Evolutionary conservation across 1,140 invertebrate species (phyloP).

Genomic region (Gryon sp.): DNA sequence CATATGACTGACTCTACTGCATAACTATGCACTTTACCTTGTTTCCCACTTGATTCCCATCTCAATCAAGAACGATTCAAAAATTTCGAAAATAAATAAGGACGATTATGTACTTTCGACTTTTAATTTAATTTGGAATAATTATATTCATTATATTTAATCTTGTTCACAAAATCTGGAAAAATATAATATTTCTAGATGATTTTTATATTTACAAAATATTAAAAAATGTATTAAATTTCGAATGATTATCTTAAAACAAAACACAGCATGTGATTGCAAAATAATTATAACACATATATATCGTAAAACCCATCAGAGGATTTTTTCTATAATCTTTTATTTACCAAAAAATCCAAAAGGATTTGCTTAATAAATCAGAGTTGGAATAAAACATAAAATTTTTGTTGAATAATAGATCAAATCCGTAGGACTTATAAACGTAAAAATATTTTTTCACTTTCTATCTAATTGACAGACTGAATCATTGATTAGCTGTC

Average conservation of each 20-base stretch:
- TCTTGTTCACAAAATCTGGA: no score
- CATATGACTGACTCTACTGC: constrained; percentile 17
- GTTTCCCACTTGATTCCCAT: neutral
- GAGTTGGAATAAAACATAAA: constrained; percentile 6
- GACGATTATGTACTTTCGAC: constrained; percentile 16
- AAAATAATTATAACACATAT: no score
- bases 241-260: no score
- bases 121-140: no score
- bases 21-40: constrained; percentile 12
- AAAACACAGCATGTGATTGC: no score
- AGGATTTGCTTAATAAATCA: constrained; percentile 11
- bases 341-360: no score
- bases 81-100: no score
- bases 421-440: constrained; percentile 9
- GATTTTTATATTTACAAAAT: no score
- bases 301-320: no score
- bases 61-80: constrained; percentile 18
- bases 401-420: constrained; percentile 23
- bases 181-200: no score
- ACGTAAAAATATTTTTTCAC: constrained; percentile 40
- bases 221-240: no score
- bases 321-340: no score
- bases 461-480: constrained; percentile 41
- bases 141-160: constrained; percentile 14
- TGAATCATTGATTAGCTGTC: constrained; percentile 46